Percentiles rank a stretch among this genome's conserved stretches.
Evolutionary conservation across 2,113 vertebrate genomes (phyloP).

Genomic region (Corythoichthys haematopterus): DNA sequence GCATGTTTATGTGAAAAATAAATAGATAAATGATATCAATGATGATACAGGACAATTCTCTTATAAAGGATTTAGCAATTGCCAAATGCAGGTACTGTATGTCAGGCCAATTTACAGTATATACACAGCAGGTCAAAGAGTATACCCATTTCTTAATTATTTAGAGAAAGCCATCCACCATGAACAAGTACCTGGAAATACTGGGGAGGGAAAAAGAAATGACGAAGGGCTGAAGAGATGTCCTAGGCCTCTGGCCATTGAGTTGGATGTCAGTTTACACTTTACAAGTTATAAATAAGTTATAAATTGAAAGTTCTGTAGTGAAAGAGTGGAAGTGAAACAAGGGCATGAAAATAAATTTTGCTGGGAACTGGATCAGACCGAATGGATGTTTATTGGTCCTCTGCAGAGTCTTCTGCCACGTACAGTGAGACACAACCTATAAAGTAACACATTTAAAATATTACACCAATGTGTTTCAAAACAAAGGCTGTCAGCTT

Average conservation of each 20-base stretch:
- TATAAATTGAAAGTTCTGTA: not conserved
- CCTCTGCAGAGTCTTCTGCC: too few species aligned
- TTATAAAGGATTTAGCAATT: not conserved
- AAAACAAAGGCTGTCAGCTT: too few species aligned
- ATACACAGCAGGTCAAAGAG: not conserved
- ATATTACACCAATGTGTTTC: too few species aligned
- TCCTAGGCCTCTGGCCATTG: not conserved
- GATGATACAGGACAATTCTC: not conserved
- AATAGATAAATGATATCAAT: too few species aligned
- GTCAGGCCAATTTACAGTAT: not conserved
- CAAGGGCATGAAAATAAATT: too few species aligned
- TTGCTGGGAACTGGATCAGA: too few species aligned
- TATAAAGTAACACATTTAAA: too few species aligned
- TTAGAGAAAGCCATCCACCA: not conserved
- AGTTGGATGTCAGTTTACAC: not conserved
- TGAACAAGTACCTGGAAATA: not conserved
- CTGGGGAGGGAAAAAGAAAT: not conserved
- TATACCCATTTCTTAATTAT: not conserved
- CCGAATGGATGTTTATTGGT: too few species aligned
- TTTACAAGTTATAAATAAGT: not conserved
- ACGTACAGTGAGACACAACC: too few species aligned
- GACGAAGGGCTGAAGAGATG: not conserved
- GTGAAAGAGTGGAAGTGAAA: too few species aligned
- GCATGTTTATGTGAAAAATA: too few species aligned
- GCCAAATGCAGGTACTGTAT: not conserved